These are phyloP conservation scores for Forbesichthys agassizii DNA, from an alignment of 2,113 vertebrate genomes.

Conservation along the genomic window DNA sequence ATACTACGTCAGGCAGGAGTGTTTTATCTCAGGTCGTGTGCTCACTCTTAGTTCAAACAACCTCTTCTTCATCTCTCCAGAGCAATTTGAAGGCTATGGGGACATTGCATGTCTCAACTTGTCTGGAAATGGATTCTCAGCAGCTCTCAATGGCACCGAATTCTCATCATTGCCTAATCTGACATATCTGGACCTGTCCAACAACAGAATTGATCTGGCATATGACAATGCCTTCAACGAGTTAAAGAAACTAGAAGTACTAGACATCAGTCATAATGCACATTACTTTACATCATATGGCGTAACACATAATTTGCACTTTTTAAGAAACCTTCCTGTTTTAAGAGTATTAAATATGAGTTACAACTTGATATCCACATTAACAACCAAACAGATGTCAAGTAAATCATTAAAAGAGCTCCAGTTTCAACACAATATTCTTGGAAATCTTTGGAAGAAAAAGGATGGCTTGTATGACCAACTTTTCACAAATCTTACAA, in stretches of 20 bases:
- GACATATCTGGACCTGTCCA: constrained; percentile 75
- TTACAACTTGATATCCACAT: constrained; percentile 73
- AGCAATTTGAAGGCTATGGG: constrained; percentile 70
- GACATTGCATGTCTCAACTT: constrained; percentile 82
- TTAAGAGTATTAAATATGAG: constrained; percentile 75
- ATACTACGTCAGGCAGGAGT: constrained; percentile 62
- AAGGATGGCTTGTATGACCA: constrained; percentile 46
- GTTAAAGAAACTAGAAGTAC: constrained; percentile 62
- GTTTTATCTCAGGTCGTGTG: constrained; percentile 73
- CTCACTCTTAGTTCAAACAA: constrained; percentile 80
- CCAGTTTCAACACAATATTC: constrained; percentile 70
- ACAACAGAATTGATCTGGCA: constrained; percentile 71
- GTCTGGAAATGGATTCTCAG: constrained; percentile 75
- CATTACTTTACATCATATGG: constrained; percentile 80
- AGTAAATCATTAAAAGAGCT: constrained; percentile 78
- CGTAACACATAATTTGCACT: constrained; percentile 76
- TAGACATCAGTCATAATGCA: constrained; percentile 78
- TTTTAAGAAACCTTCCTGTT: constrained; percentile 67
- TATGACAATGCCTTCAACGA: constrained; percentile 67
- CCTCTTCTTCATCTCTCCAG: constrained; percentile 77
- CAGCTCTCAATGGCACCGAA: constrained; percentile 71
- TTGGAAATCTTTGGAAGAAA: constrained; percentile 76
- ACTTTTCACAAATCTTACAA: constrained; percentile 71
- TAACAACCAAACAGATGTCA: constrained; percentile 71
- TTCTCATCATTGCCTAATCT: constrained; percentile 67